These are phyloP conservation scores for Chionis minor DNA, from an alignment of 2,113 vertebrate genomes.

Conservation along the genomic window DNA sequence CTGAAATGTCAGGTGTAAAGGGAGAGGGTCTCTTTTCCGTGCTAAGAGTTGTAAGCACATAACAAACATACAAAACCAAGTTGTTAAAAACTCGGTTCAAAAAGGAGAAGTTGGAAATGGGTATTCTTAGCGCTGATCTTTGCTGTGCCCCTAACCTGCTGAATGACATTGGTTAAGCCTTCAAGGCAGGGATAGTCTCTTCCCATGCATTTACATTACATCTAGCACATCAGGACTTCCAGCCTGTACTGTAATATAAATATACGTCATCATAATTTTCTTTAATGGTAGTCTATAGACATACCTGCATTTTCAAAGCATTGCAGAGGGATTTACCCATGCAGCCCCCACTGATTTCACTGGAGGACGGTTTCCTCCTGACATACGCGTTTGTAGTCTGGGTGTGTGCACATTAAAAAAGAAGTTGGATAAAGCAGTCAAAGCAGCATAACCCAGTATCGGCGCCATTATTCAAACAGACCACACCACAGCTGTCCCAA, in stretches of 20 bases:
- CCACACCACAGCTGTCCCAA: neutral
- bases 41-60: neutral
- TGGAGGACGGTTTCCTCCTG: neutral
- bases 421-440: neutral
- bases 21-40: neutral
- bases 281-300: slow-evolving; percentile 17
- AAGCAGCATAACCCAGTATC: neutral
- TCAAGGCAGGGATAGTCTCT: neutral
- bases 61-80: neutral
- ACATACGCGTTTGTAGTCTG: neutral
- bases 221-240: neutral
- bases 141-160: neutral
- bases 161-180: neutral
- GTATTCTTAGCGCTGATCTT: neutral
- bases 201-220: neutral
- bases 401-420: neutral
- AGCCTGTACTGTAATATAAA: slow-evolving; percentile 11
- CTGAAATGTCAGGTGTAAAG: neutral
- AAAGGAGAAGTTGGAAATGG: neutral
- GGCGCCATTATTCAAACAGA: neutral
- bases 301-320: neutral
- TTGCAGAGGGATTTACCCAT: neutral
- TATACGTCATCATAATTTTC: neutral
- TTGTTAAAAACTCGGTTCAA: neutral
- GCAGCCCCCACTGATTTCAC: slow-evolving; percentile 7